Evolutionary conservation across 2,113 vertebrate genomes (phyloP).

Genomic region (Aphelocoma coerulescens): DNA sequence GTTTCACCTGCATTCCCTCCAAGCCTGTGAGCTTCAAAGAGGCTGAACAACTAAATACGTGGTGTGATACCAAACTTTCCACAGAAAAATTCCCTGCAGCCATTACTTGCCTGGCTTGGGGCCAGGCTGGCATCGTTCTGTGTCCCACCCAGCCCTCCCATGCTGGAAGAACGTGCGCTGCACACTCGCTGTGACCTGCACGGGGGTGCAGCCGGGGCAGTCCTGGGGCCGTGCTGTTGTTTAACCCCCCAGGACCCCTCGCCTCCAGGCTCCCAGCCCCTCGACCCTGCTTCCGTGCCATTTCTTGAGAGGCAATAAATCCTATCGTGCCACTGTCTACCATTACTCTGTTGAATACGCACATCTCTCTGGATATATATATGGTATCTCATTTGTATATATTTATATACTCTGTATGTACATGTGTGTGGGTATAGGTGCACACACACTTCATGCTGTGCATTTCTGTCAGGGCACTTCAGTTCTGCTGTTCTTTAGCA

Average conservation of each 20-base stretch:
- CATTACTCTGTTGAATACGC: slow-evolving; percentile 72
- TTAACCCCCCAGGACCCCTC: not conserved
- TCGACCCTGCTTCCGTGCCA: slow-evolving; percentile 67
- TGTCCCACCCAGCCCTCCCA: not conserved
- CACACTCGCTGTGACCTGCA: slow-evolving; percentile 24
- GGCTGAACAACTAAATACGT: not conserved
- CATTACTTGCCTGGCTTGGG: slow-evolving; percentile 34
- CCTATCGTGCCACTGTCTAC: slow-evolving; percentile 73
- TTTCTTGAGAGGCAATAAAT: slow-evolving; percentile 78
- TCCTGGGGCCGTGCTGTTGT: slow-evolving; percentile 57
- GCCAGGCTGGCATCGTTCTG: slow-evolving; percentile 29
- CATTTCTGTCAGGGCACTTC: slow-evolving; percentile 71
- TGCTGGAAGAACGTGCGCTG: not conserved
- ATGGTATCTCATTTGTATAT: slow-evolving; percentile 70
- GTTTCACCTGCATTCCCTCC: slow-evolving; percentile 1
- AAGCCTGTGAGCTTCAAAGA: not conserved
- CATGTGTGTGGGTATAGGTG: slow-evolving; percentile 56
- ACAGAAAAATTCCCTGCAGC: not conserved
- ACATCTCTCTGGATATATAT: slow-evolving; percentile 72
- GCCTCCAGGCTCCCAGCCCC: slow-evolving; percentile 47
- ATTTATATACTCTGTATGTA: slow-evolving; percentile 70
- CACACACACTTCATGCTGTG: slow-evolving; percentile 64
- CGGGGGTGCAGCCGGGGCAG: not conserved
- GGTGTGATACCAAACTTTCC: not conserved
- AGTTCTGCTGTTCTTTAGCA: slow-evolving; percentile 13